A percentile compares a stretch with the other conserved stretches of the same genome.
phyloP scores from a whole-genome alignment of 2,888 invertebrate species.

The Octodonta nipae region DNA sequence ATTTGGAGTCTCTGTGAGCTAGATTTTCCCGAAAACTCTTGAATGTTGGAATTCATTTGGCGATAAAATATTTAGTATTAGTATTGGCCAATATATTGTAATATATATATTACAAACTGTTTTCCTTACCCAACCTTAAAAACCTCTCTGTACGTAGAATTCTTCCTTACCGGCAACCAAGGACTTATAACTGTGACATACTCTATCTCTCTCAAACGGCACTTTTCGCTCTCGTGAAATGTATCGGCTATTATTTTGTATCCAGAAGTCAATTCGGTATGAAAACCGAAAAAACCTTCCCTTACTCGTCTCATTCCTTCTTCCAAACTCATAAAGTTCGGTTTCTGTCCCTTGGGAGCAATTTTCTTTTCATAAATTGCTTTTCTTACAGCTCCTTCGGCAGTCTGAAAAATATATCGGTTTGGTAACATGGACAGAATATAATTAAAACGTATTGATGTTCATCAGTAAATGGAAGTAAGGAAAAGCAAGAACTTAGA shows the following conservation, averaged over 20 bases:
- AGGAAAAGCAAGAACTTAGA: no score
- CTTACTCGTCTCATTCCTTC: constrained; percentile 46
- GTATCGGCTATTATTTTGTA: constrained; percentile 54
- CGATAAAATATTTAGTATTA: no score
- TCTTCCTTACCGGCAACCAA: constrained; percentile 40
- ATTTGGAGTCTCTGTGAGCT: no score
- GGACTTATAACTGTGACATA: constrained; percentile 39
- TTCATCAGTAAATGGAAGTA: no score
- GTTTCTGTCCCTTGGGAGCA: constrained; percentile 43
- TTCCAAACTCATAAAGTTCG: constrained; percentile 44
- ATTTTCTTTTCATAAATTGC: constrained; percentile 52
- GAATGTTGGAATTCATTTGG: no score
- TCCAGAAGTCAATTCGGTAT: constrained; percentile 50
- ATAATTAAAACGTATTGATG: no score
- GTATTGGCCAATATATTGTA: constrained; percentile 1
- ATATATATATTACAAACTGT: background rate
- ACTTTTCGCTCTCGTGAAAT: constrained; percentile 55
- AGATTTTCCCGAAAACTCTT: no score
- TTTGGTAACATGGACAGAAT: no score
- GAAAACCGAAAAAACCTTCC: constrained; percentile 51
- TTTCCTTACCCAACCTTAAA: constrained; percentile 41
- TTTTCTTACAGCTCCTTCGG: constrained; percentile 47
- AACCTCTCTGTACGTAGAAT: constrained; percentile 41
- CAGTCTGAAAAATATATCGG: constrained; percentile 38
- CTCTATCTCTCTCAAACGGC: constrained; percentile 49